A percentile compares a stretch with the other conserved stretches of the same genome.
Conservation (phyloP, 1,140 invertebrate species). For the Idris sp. region DNA sequence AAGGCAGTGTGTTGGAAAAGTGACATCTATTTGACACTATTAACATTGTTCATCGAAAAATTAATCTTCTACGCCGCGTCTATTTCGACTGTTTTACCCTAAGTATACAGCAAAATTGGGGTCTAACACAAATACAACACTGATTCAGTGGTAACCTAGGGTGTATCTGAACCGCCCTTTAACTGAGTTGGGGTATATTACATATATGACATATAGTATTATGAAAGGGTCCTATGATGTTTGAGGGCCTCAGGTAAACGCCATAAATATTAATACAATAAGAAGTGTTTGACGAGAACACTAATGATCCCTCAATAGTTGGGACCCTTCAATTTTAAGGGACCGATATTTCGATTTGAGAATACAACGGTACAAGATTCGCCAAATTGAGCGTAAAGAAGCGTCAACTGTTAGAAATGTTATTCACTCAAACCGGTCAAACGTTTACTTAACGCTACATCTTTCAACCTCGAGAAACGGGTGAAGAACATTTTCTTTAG, state of each 20-base stretch:
- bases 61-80: slow-evolving; percentile 49
- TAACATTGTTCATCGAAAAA: slow-evolving; percentile 44
- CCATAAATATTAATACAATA: slow-evolving; percentile 59
- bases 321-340: slow-evolving; percentile 41
- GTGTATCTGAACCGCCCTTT: slow-evolving; percentile 50
- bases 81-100: slow-evolving; percentile 39
- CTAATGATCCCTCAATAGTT: slow-evolving; percentile 58
- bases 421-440: slow-evolving; percentile 34
- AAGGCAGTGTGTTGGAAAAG: slow-evolving; percentile 29
- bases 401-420: slow-evolving; percentile 48
- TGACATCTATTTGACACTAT: slow-evolving; percentile 54
- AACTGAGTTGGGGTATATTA: slow-evolving; percentile 35
- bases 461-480: slow-evolving; percentile 39
- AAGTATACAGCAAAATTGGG: slow-evolving; percentile 36
- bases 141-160: slow-evolving; percentile 49
- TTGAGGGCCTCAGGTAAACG: slow-evolving; percentile 55
- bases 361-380: slow-evolving; percentile 44
- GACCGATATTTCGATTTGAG: slow-evolving; percentile 41
- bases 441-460: slow-evolving; percentile 45
- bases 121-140: slow-evolving; percentile 39
- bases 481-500: slow-evolving; percentile 38
- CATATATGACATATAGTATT: slow-evolving; percentile 49
- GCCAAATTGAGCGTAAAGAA: slow-evolving; percentile 59
- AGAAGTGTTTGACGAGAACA: slow-evolving; percentile 52
- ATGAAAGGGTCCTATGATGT: slow-evolving; percentile 41